phyloP scores from a whole-genome alignment of 2,888 invertebrate species.

The Andrena fulva region DNA sequence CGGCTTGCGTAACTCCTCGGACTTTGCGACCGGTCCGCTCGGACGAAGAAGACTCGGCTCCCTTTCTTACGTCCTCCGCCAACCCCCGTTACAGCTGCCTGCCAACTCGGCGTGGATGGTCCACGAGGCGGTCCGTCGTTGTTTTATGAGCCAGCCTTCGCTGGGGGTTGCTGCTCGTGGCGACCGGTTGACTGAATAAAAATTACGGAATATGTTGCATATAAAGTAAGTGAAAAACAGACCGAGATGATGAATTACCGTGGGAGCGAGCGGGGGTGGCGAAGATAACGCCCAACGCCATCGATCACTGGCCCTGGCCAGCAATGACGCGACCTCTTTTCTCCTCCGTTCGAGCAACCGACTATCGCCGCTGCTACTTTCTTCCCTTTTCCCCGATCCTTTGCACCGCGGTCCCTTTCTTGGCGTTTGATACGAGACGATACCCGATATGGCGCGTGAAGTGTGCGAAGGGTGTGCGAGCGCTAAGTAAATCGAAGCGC shows the following conservation, averaged over 20 bases:
- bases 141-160: conserved; percentile 65
- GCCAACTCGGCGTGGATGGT: conserved; percentile 34
- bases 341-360: conserved; percentile 33
- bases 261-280: conserved; percentile 77
- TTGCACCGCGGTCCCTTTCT: conserved; percentile 13
- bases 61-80: conserved; percentile 28
- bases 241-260: conserved; percentile 84
- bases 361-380: conserved; percentile 1
- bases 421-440: conserved; percentile 2
- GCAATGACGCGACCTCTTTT: conserved; percentile 80
- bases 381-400: background rate
- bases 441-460: background rate
- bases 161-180: conserved; percentile 52
- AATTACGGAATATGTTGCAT: conserved; percentile 85
- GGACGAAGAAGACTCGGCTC: conserved; percentile 56
- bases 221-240: conserved; percentile 85
- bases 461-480: conserved; percentile 64
- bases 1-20: conserved; percentile 77
- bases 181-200: conserved; percentile 82
- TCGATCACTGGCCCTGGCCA: conserved; percentile 83
- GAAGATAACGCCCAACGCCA: conserved; percentile 84
- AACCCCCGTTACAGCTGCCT: conserved; percentile 31
- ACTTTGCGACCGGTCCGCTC: conserved; percentile 58
- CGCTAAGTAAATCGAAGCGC: conserved; percentile 73
- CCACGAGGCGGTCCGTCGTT: conserved; percentile 49